Evolutionary conservation across 2,888 invertebrate species (phyloP), one percentile per base, ranked within the genome.

Genomic region (Neoaliturus tenellus): DNA sequence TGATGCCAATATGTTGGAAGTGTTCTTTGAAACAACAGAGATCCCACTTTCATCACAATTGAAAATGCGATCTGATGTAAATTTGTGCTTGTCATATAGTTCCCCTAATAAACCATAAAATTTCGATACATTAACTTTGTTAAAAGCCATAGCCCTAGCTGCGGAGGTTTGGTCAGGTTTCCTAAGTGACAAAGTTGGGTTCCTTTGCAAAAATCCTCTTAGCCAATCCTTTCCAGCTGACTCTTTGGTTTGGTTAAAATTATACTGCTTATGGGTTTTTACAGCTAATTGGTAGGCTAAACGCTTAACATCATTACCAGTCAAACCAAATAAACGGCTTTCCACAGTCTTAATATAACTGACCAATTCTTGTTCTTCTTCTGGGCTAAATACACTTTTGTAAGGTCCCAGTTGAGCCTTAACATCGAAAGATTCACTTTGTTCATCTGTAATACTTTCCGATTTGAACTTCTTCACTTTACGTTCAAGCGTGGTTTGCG

Each of bases 1-100:
- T 84, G 85, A 44, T 25, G 86, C 85, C 41, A 87, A 71, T 55
- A 87, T 83, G 51, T 87, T 87, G 23, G 86, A 86, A 33, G 35
- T 39, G 39, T 35, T 33, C 20, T 73, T 73, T 8, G 73, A 39
- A 73, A 73, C 73, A 73, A 25, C 35, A 39, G 73, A 35, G 39
- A 73, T 39, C 35, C 73, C 73, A 4, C n/a, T 39, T 73, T 73
- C 73, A n/a, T 73, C 73, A 20, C 73, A 73, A 20, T 73, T 73
- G 28, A 39, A 73, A 3, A 73, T n/a, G 4, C 73, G 1, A 39
- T 73, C 73, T 4, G 73, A 4, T 39, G 73, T 73, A 35, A 73
- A 39, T 39, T 73, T 73, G 20, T 73, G 41, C n/a, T 33, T 3
- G 17, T 73, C 73, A n/a, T 35, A 33, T 1, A 73, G 39, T 33